These are phyloP conservation scores for Ophioninae sp. DNA, from an alignment of 2,888 invertebrate genomes.

Conservation along the genomic window DNA sequence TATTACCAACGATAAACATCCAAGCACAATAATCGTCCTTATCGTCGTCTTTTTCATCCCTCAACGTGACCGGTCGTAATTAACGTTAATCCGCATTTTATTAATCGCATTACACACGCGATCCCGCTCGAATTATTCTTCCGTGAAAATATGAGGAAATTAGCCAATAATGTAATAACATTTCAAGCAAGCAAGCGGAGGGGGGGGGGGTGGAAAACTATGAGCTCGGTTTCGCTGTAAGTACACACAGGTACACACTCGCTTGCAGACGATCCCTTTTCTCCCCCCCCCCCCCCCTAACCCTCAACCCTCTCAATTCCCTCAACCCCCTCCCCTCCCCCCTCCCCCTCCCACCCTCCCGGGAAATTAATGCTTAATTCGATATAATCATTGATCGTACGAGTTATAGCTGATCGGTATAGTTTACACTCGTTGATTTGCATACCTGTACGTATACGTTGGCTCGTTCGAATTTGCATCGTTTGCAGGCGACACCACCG, in stretches of 20 bases:
- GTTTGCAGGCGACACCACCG: constrained; percentile 26
- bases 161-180: constrained; percentile 40
- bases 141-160: constrained; percentile 51
- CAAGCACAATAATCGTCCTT: not conserved
- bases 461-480: constrained; percentile 60
- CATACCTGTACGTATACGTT: constrained; percentile 46
- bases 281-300: constrained; percentile 43
- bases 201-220: constrained; percentile 49
- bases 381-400: constrained; percentile 62
- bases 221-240: constrained; percentile 45
- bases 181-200: constrained; percentile 32
- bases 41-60: not conserved
- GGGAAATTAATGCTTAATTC: constrained; percentile 64
- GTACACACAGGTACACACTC: constrained; percentile 9
- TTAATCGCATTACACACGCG: constrained; percentile 12
- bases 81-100: constrained; percentile 1
- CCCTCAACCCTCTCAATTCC: no score
- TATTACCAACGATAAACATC: no score
- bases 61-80: not conserved
- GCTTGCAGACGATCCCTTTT: constrained; percentile 14
- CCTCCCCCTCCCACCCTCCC: constrained; percentile 49
- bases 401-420: constrained; percentile 52
- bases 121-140: constrained; percentile 36
- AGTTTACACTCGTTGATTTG: constrained; percentile 42
- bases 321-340: no score